These are phyloP conservation scores for Karalla daura DNA, from an alignment of 2,797 vertebrate species.

Conservation along the genomic window DNA sequence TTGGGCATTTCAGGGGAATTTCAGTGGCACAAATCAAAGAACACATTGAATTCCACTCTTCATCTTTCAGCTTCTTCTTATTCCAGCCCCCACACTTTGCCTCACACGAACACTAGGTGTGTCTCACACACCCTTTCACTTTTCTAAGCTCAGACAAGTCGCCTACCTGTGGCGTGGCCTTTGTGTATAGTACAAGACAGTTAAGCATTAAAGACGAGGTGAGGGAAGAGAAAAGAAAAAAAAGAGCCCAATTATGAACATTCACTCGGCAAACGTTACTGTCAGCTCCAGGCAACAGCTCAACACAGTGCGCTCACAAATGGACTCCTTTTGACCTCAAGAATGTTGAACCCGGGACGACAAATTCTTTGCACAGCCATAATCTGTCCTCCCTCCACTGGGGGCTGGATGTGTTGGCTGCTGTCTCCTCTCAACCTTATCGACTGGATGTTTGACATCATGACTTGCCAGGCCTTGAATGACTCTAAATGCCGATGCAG, in stretches of 20 bases:
- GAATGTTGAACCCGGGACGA: constrained; percentile 61
- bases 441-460: neutral
- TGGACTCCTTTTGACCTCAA: constrained; percentile 51
- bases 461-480: constrained; percentile 2
- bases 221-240: neutral
- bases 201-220: neutral
- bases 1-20: neutral
- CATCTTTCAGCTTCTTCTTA: neutral
- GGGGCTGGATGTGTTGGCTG: constrained; percentile 9
- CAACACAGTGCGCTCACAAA: constrained; percentile 12
- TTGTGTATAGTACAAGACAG: constrained; percentile 1
- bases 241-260: neutral
- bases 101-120: neutral
- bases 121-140: constrained; percentile 52
- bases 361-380: constrained; percentile 51
- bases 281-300: neutral
- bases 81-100: neutral
- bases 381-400: constrained; percentile 10
- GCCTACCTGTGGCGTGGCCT: constrained; percentile 6
- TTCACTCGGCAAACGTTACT: neutral
- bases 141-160: constrained; percentile 35
- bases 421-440: constrained; percentile 5
- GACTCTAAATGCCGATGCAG: neutral
- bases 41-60: no score
- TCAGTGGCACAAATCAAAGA: no score